phyloP scores from a whole-genome alignment of 2,113 vertebrate species.

The Gobiocypris rarus region DNA sequence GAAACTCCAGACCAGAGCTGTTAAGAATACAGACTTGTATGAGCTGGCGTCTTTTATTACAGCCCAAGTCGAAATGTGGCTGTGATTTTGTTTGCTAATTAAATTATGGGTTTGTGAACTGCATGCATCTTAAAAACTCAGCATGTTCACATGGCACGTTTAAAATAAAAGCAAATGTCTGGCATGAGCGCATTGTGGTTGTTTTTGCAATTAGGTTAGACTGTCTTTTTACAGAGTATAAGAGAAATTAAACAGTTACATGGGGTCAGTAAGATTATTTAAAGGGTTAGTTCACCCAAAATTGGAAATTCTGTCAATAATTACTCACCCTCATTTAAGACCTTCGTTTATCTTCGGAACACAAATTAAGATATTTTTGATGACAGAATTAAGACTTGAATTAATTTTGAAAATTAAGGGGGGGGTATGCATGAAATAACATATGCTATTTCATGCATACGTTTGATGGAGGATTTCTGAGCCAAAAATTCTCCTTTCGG shows the following conservation, averaged over 20 bases:
- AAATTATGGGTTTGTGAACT: slow-evolving; percentile 10
- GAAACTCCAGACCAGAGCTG: slow-evolving; percentile 3
- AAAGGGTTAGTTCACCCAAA: too few species aligned
- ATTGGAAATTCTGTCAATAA: too few species aligned
- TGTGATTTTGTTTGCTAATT: slow-evolving; percentile 20
- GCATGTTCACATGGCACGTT: slow-evolving; percentile 23
- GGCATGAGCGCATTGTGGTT: slow-evolving; percentile 15
- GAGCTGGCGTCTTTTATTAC: background rate
- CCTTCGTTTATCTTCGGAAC: too few species aligned
- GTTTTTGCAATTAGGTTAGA: background rate
- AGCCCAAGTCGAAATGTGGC: slow-evolving; percentile 8
- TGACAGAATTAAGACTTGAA: too few species aligned
- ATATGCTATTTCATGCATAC: too few species aligned
- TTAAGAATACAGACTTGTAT: slow-evolving; percentile 17
- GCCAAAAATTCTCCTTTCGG: too few species aligned
- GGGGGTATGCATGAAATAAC: too few species aligned
- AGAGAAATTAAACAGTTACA: background rate
- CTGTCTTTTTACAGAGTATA: background rate
- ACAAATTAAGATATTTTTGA: too few species aligned
- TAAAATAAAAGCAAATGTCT: slow-evolving; percentile 67
- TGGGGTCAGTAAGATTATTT: background rate
- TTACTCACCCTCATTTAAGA: too few species aligned
- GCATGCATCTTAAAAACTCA: slow-evolving; percentile 9
- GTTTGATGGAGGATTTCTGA: too few species aligned
- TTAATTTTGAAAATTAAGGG: too few species aligned